phyloP scores from a whole-genome alignment of 1,140 invertebrate genomes.

The Charaxes varanes region DNA sequence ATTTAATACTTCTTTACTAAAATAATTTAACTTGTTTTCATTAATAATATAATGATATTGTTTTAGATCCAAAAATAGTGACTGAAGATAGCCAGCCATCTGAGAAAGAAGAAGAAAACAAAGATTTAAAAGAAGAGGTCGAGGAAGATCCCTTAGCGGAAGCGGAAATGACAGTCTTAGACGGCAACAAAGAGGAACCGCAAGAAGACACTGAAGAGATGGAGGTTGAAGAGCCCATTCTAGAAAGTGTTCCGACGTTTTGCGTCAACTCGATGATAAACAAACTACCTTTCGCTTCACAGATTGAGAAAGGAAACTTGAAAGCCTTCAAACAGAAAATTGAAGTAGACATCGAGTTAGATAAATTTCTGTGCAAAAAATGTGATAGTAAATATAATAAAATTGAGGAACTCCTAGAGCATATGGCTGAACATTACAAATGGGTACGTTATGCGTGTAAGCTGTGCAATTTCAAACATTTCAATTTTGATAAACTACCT shows the following conservation, averaged over 20 bases:
- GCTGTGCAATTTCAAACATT: constrained; percentile 75
- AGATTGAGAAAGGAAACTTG: constrained; percentile 53
- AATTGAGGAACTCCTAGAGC: constrained; percentile 65
- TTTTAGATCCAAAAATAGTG: constrained; percentile 5
- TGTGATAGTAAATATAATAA: constrained; percentile 59
- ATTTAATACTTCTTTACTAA: no score
- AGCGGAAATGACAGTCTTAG: constrained; percentile 8
- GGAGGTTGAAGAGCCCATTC: constrained; percentile 7
- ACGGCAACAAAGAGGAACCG: constrained; percentile 1
- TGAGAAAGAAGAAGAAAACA: constrained; percentile 1
- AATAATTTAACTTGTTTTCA: no score
- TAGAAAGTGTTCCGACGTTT: constrained; percentile 7
- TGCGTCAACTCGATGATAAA: constrained; percentile 18
- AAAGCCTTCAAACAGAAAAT: constrained; percentile 47
- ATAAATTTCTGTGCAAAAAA: constrained; percentile 52
- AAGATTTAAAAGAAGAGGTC: constrained; percentile 8
- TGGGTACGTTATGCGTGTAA: constrained; percentile 75
- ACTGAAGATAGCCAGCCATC: constrained; percentile 2
- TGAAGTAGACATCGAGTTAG: constrained; percentile 34
- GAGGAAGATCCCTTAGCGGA: constrained; percentile 9
- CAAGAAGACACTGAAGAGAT: constrained; percentile 6
- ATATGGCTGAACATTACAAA: constrained; percentile 75
- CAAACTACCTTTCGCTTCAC: constrained; percentile 44
- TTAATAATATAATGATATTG: neutral
- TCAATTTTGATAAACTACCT: constrained; percentile 71